Percentiles rank a stretch among this genome's conserved stretches.
Evolutionary conservation across 2,113 vertebrate genomes (phyloP).

Genomic region (Rissa tridactyla): DNA sequence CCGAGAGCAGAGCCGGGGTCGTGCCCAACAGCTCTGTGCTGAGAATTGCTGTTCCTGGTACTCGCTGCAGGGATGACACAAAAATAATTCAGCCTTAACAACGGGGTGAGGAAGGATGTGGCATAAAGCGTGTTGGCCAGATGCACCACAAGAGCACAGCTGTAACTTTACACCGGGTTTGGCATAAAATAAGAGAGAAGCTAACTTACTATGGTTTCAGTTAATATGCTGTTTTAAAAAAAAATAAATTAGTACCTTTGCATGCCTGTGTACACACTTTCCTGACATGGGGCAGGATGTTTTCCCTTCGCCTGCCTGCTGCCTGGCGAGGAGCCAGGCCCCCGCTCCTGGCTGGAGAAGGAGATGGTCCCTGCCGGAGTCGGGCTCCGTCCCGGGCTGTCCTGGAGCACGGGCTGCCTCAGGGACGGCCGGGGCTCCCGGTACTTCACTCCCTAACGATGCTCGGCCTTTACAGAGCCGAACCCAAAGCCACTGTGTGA

Average conservation of each 20-base stretch:
- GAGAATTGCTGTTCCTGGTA: not conserved
- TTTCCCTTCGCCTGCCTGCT: not conserved
- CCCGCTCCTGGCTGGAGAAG: fast-evolving
- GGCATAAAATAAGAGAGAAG: not conserved
- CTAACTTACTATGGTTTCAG: not conserved
- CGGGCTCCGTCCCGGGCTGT: fast-evolving
- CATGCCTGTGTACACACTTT: fast-evolving
- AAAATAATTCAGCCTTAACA: not conserved
- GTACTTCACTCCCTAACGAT: fast-evolving
- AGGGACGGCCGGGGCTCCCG: not conserved
- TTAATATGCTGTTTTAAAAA: not conserved
- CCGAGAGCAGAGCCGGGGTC: not conserved
- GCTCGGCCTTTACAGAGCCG: not conserved
- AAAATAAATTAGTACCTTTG: not conserved
- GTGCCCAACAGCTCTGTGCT: no score
- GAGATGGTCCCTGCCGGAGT: not conserved
- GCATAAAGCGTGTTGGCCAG: not conserved
- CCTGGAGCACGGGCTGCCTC: not conserved
- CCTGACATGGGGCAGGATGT: not conserved
- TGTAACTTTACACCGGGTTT: fast-evolving
- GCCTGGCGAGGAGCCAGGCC: not conserved
- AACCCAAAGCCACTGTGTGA: not conserved
- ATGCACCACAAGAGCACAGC: not conserved
- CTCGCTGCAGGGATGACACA: not conserved
- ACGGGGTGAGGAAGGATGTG: not conserved